These are phyloP conservation scores for Miichthys miiuy DNA, from an alignment of 2,797 vertebrate species.

Conservation along the genomic window DNA sequence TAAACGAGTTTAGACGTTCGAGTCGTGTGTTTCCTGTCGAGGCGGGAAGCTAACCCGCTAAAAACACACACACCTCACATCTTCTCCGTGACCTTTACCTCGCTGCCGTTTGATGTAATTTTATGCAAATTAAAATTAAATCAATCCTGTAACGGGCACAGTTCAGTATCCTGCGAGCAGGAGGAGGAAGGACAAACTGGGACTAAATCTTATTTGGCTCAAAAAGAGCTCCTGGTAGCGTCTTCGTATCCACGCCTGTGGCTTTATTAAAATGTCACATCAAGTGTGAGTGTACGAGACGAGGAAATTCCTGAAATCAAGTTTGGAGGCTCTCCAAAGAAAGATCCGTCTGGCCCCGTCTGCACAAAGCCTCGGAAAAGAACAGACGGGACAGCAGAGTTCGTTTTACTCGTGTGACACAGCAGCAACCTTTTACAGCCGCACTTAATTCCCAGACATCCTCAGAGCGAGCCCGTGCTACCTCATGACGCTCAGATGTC, in stretches of 20 bases:
- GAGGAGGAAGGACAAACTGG: slow-evolving; percentile 66
- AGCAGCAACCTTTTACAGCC: not conserved
- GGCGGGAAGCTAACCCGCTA: not conserved
- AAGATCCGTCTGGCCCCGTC: slow-evolving; percentile 21
- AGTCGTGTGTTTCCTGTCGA: not conserved
- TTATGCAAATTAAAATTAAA: slow-evolving; percentile 78
- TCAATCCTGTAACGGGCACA: slow-evolving; percentile 62
- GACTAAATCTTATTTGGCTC: slow-evolving; percentile 71
- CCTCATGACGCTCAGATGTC: slow-evolving; percentile 53
- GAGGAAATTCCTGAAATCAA: slow-evolving; percentile 48
- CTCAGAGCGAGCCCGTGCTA: not conserved
- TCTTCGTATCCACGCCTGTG: slow-evolving; percentile 39
- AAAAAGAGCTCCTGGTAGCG: slow-evolving; percentile 54
- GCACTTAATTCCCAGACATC: slow-evolving; percentile 33
- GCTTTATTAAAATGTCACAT: slow-evolving; percentile 77
- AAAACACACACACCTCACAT: slow-evolving; percentile 26
- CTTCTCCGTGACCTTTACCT: slow-evolving; percentile 60
- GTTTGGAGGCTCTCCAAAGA: slow-evolving; percentile 49
- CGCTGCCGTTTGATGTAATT: slow-evolving; percentile 63
- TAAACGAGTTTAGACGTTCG: not conserved
- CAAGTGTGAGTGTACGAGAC: slow-evolving; percentile 45
- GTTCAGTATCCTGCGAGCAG: slow-evolving; percentile 58
- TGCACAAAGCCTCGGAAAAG: not conserved
- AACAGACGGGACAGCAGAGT: not conserved
- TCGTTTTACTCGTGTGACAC: not conserved